Evolutionary conservation across 1,140 invertebrate species (phyloP), one percentile per base, ranked within the genome.

Genomic region (Drosophila micromelanica): DNA sequence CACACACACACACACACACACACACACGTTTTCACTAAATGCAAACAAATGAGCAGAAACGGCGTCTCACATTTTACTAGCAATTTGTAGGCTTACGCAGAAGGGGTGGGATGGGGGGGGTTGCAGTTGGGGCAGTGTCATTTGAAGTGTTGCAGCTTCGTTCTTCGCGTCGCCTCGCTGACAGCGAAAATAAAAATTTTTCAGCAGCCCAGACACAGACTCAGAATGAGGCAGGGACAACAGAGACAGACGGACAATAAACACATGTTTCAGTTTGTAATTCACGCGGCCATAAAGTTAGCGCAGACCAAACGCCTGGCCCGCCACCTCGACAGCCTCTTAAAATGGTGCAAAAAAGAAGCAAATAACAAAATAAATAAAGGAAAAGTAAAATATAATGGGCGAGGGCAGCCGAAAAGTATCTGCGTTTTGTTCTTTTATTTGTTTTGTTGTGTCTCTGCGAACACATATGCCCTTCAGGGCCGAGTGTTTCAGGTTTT

Each of bases 241-340:
- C 43, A 8, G 35, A 45, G 61, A 61, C 30, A 37, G 77, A 75
- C 23, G 81, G 81, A 85, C 78, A 85, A 85, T 85, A 85, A 85
- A 85, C 81, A 85, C 82, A 85, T 85, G 82, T 85, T 85, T 85
- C 82, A 81, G 81, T 87, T 87, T 85, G 81, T 86, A 85, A 85
- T 81, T 73, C 82, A 79, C 70, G 81, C 57, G 62, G 74, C 81
- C 82, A 71, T 85, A 85, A 85, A 85, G 78, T 85, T 86, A 51
- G 37, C 42, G 48, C 56, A 67, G 46, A 15, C 56, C 61, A 30
- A 55, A 37, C 43, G 40, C 40, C 20, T 13, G 17, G 1, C 17
- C 17, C 17, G 17, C 17, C 17, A 17, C 51, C 59, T 27, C 45
- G 30, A 30, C 67, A 55, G 56, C 57, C 51, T 45, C 43, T 68